Base-by-base conservation (phyloP, 2,888 invertebrate species). In the Oligia fasciuncula region DNA sequence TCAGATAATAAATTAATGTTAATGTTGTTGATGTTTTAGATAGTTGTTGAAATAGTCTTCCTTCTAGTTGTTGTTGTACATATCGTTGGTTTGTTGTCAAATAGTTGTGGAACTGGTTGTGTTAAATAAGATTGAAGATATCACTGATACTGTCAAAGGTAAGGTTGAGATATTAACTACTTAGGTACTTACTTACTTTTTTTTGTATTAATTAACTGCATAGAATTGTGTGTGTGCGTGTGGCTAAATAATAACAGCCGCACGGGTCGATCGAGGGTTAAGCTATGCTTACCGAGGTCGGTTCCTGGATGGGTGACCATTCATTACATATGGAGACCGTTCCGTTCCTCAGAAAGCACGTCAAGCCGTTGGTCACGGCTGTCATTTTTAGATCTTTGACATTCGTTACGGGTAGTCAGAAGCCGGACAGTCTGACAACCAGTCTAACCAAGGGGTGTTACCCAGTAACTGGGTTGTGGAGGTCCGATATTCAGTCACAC, bases 51-150 rank as follows among this genome's bases (percentile, higher is more conserved):
- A 73, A 76, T 87, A 88, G 90, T 92, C 89, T 92, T 92, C 90
- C 89, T 83, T 82, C 78, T 91, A 88, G 83, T 86, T 83, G n/a
- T 81, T 71, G 40, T 79, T 86, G 76, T 79, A 89, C 89, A 89
- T 89, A 90, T 91, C 87, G 88, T 89, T 87, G 72, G 84, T 87
- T 88, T 84, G 88, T 91, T 91, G 87, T 90, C 88, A 84, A 89
- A 85, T 87, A 90, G 92, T 93, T 94, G 93, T 94, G 92, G 88
- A 87, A 69, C 91, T 92, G 95, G 94, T 95, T 95, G 95, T 95
- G 95, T 84, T 91, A 85, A 80, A 92, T 90, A 94, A 93, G 92
- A 94, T 95, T 92, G 94, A 93, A 93, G 94, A 94, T 87, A 93
- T 95, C 87, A 92, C 92, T 87, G 90, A 91, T 83, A 90, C 92